phyloP scores from a whole-genome alignment of 2,797 vertebrate genomes.

The Dendrocincla tyrannina region DNA sequence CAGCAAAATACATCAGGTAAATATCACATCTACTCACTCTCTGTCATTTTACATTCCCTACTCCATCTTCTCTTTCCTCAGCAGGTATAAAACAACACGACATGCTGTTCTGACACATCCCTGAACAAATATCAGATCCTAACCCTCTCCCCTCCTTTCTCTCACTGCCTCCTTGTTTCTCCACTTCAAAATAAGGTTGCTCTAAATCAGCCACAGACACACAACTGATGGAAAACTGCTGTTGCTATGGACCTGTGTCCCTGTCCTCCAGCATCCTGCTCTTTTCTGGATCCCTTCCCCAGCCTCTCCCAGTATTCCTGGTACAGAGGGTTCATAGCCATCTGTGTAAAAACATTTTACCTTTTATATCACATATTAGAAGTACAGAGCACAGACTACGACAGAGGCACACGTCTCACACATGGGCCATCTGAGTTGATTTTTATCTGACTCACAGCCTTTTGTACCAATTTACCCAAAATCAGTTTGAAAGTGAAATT shows the following conservation, averaged over 20 bases:
- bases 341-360: accelerated
- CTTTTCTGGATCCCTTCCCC: background rate
- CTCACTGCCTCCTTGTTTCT: background rate
- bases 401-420: background rate
- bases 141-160: background rate
- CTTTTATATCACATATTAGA: background rate
- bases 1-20: conserved; percentile 49
- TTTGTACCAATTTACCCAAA: background rate
- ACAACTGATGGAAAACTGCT: background rate
- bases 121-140: conserved; percentile 1
- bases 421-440: background rate
- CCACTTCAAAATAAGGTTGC: background rate
- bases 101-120: conserved; percentile 19
- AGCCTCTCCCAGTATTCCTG: background rate
- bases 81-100: conserved; percentile 31
- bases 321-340: background rate
- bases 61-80: conserved; percentile 36
- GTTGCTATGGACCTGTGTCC: background rate
- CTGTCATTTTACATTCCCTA: conserved; percentile 50
- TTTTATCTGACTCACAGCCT: background rate
- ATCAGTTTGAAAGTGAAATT: background rate
- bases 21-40: conserved; percentile 26
- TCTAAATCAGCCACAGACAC: background rate
- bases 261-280: background rate
- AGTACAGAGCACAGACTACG: background rate